phyloP scores from a whole-genome alignment of 2,797 vertebrate genomes.

The Lacerta bilineata region DNA sequence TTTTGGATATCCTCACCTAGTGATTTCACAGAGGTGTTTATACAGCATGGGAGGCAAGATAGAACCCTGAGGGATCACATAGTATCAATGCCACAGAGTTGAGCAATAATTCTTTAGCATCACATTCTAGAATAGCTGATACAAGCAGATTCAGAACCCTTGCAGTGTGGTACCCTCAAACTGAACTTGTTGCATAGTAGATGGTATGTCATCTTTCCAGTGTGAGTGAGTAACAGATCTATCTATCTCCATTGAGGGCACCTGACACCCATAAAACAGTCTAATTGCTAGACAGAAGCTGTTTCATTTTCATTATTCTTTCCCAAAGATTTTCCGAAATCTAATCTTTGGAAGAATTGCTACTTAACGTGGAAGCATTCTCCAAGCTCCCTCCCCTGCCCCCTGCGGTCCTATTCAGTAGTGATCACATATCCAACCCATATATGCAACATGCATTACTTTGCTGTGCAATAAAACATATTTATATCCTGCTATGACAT shows the following conservation, averaged over 20 bases:
- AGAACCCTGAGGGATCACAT: background rate
- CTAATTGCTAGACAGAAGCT: background rate
- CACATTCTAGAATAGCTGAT: background rate
- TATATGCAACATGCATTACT: background rate
- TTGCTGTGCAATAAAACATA: background rate
- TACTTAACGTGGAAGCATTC: background rate
- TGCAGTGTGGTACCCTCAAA: background rate
- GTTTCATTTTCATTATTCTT: background rate
- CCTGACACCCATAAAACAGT: background rate
- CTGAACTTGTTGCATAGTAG: background rate
- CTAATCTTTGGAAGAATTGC: background rate
- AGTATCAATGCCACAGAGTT: background rate
- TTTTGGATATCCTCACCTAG: background rate
- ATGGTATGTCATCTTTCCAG: background rate
- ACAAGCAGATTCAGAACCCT: background rate
- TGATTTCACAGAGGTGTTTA: background rate
- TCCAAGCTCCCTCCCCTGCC: background rate
- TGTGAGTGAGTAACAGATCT: too few species aligned
- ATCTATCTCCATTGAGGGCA: background rate
- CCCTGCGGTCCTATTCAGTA: conserved; percentile 48
- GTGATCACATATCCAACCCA: background rate
- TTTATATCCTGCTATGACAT: background rate
- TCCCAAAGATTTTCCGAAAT: background rate
- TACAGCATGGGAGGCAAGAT: background rate
- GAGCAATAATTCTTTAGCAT: background rate